Evolutionary conservation across 2,797 vertebrate species (phyloP).

Genomic region (Tokudaia muenninki): DNA sequence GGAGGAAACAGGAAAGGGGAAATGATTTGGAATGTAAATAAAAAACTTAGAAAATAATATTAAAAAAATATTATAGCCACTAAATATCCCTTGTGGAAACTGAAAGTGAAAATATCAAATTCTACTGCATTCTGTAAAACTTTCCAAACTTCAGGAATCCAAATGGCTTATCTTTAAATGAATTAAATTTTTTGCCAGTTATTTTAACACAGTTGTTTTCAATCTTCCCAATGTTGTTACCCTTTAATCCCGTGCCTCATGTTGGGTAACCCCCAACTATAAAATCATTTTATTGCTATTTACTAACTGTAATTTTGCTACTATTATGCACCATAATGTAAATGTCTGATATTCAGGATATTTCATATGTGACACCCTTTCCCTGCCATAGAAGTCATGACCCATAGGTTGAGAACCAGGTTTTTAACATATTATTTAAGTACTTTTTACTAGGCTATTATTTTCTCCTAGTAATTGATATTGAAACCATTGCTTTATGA

Average conservation of each 20-base stretch:
- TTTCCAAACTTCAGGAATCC: not conserved
- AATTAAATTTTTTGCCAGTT: conserved; percentile 33
- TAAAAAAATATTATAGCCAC: not conserved
- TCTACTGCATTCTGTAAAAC: not conserved
- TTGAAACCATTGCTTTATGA: conserved; percentile 22
- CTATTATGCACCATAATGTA: not conserved
- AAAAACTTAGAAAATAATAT: no score
- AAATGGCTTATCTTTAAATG: conserved; percentile 51
- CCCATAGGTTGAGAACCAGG: not conserved
- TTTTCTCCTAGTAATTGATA: conserved; percentile 25
- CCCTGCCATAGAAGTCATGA: not conserved
- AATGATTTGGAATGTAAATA: no score
- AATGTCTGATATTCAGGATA: not conserved
- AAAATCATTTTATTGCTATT: not conserved
- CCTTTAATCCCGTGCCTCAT: not conserved
- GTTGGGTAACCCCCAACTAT: not conserved
- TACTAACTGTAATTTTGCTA: not conserved
- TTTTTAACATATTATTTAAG: not conserved
- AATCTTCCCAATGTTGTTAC: not conserved
- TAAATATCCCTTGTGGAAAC: not conserved
- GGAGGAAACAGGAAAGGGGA: no score
- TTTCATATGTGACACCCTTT: not conserved
- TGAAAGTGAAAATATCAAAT: conserved; percentile 39
- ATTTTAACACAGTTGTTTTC: not conserved
- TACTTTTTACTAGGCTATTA: conserved; percentile 6